Evolutionary conservation across 2,888 invertebrate genomes (phyloP).

Genomic region (Tipula confusa): DNA sequence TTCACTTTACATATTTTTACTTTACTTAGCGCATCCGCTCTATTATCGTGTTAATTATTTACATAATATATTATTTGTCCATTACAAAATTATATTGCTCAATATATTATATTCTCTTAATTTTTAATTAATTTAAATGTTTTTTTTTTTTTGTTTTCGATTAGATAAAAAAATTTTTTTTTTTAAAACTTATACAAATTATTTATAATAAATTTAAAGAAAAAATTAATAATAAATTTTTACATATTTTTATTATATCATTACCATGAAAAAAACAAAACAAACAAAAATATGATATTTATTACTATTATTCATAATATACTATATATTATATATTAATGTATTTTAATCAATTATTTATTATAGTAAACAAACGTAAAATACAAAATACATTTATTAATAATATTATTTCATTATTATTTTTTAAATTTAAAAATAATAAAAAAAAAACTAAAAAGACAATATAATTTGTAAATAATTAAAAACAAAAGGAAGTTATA

Average conservation of each 20-base stretch:
- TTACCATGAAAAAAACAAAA: neutral
- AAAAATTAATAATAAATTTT: neutral
- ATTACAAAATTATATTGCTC: neutral
- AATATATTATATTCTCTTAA: neutral
- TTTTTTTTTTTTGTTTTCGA: neutral
- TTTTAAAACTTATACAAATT: conserved; percentile 7
- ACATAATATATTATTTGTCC: neutral
- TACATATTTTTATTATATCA: conserved; percentile 7
- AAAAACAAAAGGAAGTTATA: neutral
- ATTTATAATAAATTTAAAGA: too few species aligned
- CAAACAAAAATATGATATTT: neutral
- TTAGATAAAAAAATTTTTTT: neutral
- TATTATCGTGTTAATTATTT: neutral
- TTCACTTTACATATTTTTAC: neutral
- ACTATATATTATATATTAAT: too few species aligned
- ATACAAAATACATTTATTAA: neutral
- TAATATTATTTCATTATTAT: neutral
- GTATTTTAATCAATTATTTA: conserved; percentile 9
- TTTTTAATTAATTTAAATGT: neutral
- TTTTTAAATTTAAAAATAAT: too few species aligned
- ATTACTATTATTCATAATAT: conserved; percentile 8
- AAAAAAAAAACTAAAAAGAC: conserved; percentile 13
- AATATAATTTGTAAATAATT: conserved; percentile 25
- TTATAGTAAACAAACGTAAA: neutral
- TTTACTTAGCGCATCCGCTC: neutral